Evolutionary conservation across 2,888 invertebrate species (phyloP), one percentile per base, ranked within the genome.

Genomic region (Serrognathus titanus): DNA sequence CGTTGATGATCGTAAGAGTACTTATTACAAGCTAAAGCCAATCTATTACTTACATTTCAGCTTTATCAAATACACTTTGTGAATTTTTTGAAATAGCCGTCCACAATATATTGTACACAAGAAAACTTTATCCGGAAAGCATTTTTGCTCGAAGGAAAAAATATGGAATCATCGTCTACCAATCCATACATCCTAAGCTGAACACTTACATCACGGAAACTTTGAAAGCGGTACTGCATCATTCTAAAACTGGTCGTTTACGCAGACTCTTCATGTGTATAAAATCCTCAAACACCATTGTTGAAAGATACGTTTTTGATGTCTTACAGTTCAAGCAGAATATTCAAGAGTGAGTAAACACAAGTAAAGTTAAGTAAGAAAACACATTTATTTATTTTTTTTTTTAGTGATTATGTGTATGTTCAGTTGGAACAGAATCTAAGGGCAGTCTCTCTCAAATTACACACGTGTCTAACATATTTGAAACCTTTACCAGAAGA

Each of bases 71-170:
- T 65, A 75, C 87, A 51, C 73, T 84, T n/a, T 66, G 84, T 53
- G 88, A 88, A 75, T 88, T 88, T 71, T 71, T 89, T 24, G 83
- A 85, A 68, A 81, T 87, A 20, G 82, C 85, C 1, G 81, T 88
- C 58, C 85, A 88, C 67, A 82, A 79, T 54, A 83, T 88, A 53
- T 69, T 89, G 4, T 85, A 82, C 66, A 75, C 80, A 54, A 72
- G 83, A 52, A 81, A 83, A 62, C 73, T 88, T 43, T 89, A 89
- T 72, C 88, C 89, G 1, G 76, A 79, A 55, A 81, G 80, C 66
- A 82, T 87, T 65, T 89, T 87, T 71, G 80, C 80, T 57, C 78
- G 77, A 10, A 83, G 82, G 68, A 85, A 81, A 67, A 85, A 87
- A 64, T 89, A 88, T 69, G 84, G 82, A 47, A 77, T 83, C 6